These are phyloP conservation scores for Pomatorhinus ruficollis DNA, from an alignment of 2,113 vertebrate genomes.

Conservation along the genomic window DNA sequence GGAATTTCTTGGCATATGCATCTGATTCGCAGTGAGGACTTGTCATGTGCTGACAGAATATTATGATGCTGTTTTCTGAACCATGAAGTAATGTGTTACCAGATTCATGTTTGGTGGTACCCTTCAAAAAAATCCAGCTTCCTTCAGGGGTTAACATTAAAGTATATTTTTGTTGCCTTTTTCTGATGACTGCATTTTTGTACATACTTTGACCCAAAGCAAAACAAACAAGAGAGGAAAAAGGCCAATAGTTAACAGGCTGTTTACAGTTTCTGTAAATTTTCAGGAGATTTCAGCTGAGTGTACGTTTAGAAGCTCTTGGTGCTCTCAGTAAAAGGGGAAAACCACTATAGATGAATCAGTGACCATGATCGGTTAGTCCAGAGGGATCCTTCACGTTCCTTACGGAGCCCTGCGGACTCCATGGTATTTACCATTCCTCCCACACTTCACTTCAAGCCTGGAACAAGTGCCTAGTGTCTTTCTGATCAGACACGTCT, in stretches of 20 bases:
- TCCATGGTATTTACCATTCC: not conserved
- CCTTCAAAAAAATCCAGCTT: not conserved
- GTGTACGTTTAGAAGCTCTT: not conserved
- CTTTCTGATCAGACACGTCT: conserved; percentile 20
- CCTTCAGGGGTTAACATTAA: not conserved
- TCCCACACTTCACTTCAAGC: not conserved
- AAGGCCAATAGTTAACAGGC: not conserved
- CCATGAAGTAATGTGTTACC: conserved; percentile 27
- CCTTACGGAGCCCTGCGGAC: not conserved
- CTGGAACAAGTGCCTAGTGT: not conserved
- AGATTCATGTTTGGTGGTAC: not conserved
- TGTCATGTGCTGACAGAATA: conserved; percentile 52
- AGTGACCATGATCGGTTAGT: not conserved
- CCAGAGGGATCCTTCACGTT: not conserved
- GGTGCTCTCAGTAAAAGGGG: not conserved
- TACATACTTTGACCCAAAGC: not conserved
- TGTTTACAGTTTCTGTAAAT: not conserved
- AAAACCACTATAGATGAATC: not conserved
- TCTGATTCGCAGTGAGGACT: conserved; percentile 53
- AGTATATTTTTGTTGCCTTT: not conserved
- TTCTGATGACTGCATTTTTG: not conserved
- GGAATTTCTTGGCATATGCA: conserved; percentile 67
- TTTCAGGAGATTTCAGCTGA: not conserved
- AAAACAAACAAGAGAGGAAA: not conserved
- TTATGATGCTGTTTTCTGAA: conserved; percentile 50